Percentiles rank a stretch among this genome's conserved stretches.
These are phyloP conservation scores for Pseudococcus viburni DNA, from an alignment of 2,888 invertebrate genomes.

Conservation along the genomic window DNA sequence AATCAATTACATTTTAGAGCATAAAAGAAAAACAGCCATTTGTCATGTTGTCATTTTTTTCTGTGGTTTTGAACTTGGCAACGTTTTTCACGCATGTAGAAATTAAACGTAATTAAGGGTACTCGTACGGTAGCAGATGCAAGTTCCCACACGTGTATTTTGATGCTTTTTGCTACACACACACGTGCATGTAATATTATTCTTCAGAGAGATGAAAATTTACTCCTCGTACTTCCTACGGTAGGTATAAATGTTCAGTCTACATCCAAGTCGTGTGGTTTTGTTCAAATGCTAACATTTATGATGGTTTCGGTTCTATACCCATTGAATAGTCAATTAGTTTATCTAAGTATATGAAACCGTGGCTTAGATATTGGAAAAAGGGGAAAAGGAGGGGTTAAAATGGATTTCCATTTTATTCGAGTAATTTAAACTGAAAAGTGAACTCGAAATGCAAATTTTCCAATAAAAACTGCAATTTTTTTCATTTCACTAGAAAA, in stretches of 20 bases:
- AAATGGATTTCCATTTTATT: no score
- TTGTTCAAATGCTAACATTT: not conserved
- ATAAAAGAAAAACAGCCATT: conserved; percentile 55
- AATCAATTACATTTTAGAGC: conserved; percentile 54
- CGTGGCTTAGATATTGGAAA: no score
- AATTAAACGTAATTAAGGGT: conserved; percentile 57
- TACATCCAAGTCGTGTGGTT: not conserved
- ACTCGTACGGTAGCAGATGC: conserved; percentile 36
- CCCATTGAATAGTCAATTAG: not conserved
- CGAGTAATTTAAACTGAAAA: no score
- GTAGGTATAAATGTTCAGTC: not conserved
- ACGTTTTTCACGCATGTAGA: conserved; percentile 40
- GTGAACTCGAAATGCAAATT: no score
- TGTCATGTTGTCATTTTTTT: conserved; percentile 56
- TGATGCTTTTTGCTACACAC: not conserved
- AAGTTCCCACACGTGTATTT: conserved; percentile 38
- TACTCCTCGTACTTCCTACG: not conserved
- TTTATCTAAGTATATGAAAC: not conserved
- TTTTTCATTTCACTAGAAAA: no score
- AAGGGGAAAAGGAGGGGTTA: no score
- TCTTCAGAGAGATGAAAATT: conserved; percentile 10
- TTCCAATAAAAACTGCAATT: no score
- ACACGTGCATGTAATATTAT: not conserved
- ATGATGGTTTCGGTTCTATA: not conserved
- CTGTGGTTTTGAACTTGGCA: not conserved